Evolutionary conservation across 1,140 invertebrate species (phyloP), one percentile per base, ranked within the genome.

Genomic region (Drosophila miranda): DNA sequence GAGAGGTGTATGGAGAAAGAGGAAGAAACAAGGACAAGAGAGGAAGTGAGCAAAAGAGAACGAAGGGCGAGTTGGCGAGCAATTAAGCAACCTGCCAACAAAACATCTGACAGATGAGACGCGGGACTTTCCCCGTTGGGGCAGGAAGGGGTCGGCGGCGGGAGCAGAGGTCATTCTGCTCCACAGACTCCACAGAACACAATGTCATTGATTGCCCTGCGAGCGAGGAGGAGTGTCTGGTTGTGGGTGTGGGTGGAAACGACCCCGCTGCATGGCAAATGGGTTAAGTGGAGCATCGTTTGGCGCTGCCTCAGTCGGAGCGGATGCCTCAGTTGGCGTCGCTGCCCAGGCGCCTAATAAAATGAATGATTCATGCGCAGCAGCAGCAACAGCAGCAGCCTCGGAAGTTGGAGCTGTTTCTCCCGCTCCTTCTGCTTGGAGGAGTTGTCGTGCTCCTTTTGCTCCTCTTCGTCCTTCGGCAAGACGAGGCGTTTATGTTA

Each of bases 41-140:
- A 59, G 30, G 46, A 26, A 56, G 54, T 16, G 14, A 21, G 43
- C n/a, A 44, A 48, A 44, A 42, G 44, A 48, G 13, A 59, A 19
- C 26, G 46, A 38, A 61, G 62, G 62, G 68, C 80, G 80, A 90
- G 83, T 83, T 90, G 62, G 68, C 80, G 80, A 90, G 83, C 88
- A 90, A 90, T 90, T 90, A 90, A 90, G 88, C 72, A 90, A 90
- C 69, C 88, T 90, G 88, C 88, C 88, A 90, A 75, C 82, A 78
- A 80, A 79, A 75, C 75, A 78, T 77, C 71, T 81, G 78, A 82
- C 78, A 81, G 73, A 66, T 58, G 54, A 26, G 71, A 38, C 34
- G 34, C 34, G 34, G 34, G 34, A 38, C 34, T 38, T 38, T 11
- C 34, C 34, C 11, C 34, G 11, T 38, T 38, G 34, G 42, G 52